Evolutionary conservation across 92 coral and sea anemone genomes (phyloP).

Genomic region (Actinernus sp.): DNA sequence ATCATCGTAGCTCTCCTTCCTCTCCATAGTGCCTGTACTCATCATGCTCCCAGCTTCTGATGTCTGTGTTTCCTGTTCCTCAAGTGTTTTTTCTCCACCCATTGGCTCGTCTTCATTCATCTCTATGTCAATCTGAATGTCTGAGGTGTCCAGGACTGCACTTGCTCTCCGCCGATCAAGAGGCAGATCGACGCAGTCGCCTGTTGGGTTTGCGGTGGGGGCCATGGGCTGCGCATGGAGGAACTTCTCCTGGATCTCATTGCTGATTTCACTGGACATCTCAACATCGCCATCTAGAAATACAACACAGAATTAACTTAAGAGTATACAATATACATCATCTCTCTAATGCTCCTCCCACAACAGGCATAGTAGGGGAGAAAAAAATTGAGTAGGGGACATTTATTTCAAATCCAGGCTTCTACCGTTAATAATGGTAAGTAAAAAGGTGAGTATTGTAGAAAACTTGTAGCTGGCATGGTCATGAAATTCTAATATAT

Average conservation of each 20-base stretch:
- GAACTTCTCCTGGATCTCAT: slow-evolving; percentile 27
- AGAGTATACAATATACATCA: no score
- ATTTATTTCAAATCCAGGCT: no score
- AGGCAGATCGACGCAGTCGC: slow-evolving; percentile 4
- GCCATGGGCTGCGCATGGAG: no score
- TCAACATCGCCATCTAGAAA: slow-evolving; percentile 57
- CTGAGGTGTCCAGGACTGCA: slow-evolving; percentile 56
- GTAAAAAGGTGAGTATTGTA: no score
- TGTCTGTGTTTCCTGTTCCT: not conserved
- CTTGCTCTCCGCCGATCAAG: slow-evolving; percentile 45
- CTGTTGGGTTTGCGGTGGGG: no score
- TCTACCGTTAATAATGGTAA: no score
- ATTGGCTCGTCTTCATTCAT: slow-evolving; percentile 61
- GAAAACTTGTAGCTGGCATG: no score
- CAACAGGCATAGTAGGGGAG: no score
- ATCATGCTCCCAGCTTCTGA: slow-evolving; percentile 3
- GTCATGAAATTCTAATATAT: no score
- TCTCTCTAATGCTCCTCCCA: no score
- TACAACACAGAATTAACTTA: no score
- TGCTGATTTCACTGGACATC: slow-evolving; percentile 71
- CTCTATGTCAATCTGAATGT: slow-evolving; percentile 57
- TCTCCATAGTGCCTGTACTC: slow-evolving; percentile 4
- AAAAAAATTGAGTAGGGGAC: no score
- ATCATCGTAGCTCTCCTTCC: slow-evolving; percentile 12
- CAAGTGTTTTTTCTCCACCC: not conserved